These are phyloP conservation scores for Myotis daubentonii DNA, from an alignment of 2,797 vertebrate species.

Conservation along the genomic window DNA sequence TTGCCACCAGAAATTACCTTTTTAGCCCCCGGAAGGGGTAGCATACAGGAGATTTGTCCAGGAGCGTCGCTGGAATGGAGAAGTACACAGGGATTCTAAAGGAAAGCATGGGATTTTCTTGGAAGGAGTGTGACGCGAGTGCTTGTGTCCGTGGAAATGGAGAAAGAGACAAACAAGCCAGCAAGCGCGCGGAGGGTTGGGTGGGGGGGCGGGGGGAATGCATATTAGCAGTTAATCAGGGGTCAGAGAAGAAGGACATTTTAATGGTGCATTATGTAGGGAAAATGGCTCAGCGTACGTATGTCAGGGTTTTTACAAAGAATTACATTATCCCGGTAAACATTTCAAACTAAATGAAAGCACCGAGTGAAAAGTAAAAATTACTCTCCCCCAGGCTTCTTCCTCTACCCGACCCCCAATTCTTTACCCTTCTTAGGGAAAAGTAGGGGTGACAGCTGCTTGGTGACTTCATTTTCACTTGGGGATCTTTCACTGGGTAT, in stretches of 20 bases:
- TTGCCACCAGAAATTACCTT: not conserved
- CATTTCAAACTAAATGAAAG: not conserved
- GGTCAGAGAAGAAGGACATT: not conserved
- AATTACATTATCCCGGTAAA: not conserved
- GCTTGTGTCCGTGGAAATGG: not conserved
- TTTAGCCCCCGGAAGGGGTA: not conserved
- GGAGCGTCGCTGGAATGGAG: not conserved
- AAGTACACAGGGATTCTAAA: not conserved
- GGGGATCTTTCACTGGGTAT: not conserved
- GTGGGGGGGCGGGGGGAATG: not conserved
- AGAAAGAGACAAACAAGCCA: not conserved
- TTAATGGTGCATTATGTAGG: not conserved
- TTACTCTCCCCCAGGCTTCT: not conserved
- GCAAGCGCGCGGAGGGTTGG: not conserved
- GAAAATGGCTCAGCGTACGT: not conserved
- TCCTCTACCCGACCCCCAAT: rapidly evolving
- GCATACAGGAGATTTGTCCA: not conserved
- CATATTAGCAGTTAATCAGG: not conserved
- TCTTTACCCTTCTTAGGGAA: not conserved
- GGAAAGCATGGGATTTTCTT: not conserved
- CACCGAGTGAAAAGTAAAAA: not conserved
- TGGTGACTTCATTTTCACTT: not conserved
- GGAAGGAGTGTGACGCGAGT: not conserved
- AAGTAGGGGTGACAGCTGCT: not conserved
- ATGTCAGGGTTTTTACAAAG: not conserved